A percentile compares a stretch with the other conserved stretches of the same genome.
These are phyloP conservation scores for Napeogenes sylphis DNA, from an alignment of 2,888 invertebrate genomes.

Conservation along the genomic window DNA sequence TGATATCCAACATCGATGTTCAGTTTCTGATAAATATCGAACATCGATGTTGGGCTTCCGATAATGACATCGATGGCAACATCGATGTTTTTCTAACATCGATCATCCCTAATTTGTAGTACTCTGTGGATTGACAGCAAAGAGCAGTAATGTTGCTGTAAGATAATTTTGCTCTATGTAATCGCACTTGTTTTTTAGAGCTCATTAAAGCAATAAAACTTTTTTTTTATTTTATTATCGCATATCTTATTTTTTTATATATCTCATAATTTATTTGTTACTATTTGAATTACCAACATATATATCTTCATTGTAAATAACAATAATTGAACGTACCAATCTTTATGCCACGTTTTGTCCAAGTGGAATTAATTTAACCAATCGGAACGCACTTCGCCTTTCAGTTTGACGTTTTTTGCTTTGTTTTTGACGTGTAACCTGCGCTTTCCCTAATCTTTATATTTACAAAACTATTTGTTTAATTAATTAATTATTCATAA, in stretches of 20 bases:
- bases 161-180: not conserved
- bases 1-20: too few species aligned
- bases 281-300: not conserved
- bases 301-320: constrained; percentile 1
- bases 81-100: too few species aligned
- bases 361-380: constrained; percentile 64
- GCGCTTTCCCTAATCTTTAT: constrained; percentile 55
- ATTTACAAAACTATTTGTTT: constrained; percentile 56
- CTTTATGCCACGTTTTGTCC: constrained; percentile 68
- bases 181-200: too few species aligned
- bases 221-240: too few species aligned
- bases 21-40: too few species aligned
- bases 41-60: too few species aligned
- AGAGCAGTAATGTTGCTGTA: not conserved
- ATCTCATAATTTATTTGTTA: not conserved
- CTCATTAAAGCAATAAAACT: too few species aligned
- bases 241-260: too few species aligned
- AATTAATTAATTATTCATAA: constrained; percentile 16
- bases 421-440: constrained; percentile 73
- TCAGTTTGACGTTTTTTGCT: constrained; percentile 48
- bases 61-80: too few species aligned
- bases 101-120: too few species aligned
- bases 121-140: too few species aligned
- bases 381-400: constrained; percentile 44
- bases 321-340: constrained; percentile 18